A percentile compares a stretch with the other conserved stretches of the same genome.
These are phyloP conservation scores for Drosophila aldrichi DNA, from an alignment of 2,888 invertebrate genomes.

Conservation along the genomic window DNA sequence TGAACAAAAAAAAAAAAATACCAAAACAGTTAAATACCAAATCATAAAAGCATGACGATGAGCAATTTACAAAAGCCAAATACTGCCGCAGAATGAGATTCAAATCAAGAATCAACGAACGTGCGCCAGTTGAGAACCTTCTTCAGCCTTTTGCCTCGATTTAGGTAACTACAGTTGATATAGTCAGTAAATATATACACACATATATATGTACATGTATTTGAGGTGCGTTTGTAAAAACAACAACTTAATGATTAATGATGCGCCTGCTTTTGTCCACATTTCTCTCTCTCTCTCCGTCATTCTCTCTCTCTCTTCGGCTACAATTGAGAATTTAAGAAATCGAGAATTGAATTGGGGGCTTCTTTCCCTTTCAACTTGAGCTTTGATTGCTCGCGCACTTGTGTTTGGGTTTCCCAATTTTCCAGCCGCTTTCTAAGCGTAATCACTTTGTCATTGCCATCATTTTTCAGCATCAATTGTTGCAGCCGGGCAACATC, in stretches of 20 bases:
- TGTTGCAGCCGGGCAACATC: conserved; percentile 64
- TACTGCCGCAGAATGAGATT: conserved; percentile 56
- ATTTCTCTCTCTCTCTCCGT: conserved; percentile 61
- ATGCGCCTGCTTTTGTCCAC: conserved; percentile 53
- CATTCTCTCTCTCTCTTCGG: conserved; percentile 46
- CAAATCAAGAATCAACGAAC: conserved; percentile 67
- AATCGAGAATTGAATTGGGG: conserved; percentile 57
- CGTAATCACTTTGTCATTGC: conserved; percentile 81
- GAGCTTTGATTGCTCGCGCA: conserved; percentile 69
- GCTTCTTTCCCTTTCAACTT: conserved; percentile 42
- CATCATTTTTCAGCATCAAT: conserved; percentile 78
- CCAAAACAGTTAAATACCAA: conserved; percentile 65
- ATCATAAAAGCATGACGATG: conserved; percentile 81
- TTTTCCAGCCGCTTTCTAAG: conserved; percentile 62
- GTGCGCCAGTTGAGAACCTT: conserved; percentile 52
- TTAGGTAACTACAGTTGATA: conserved; percentile 46
- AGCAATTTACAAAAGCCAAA: conserved; percentile 76
- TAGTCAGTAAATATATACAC: conserved; percentile 2
- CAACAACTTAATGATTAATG: conserved; percentile 78
- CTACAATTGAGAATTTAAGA: conserved; percentile 46
- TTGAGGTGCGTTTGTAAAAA: conserved; percentile 54
- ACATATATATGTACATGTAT: not conserved
- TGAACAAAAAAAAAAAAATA: conserved; percentile 50
- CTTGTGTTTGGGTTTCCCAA: conserved; percentile 12
- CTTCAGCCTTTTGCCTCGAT: conserved; percentile 17